Evolutionary conservation across 2,888 invertebrate species (phyloP).

Genomic region (Hololepta plana): DNA sequence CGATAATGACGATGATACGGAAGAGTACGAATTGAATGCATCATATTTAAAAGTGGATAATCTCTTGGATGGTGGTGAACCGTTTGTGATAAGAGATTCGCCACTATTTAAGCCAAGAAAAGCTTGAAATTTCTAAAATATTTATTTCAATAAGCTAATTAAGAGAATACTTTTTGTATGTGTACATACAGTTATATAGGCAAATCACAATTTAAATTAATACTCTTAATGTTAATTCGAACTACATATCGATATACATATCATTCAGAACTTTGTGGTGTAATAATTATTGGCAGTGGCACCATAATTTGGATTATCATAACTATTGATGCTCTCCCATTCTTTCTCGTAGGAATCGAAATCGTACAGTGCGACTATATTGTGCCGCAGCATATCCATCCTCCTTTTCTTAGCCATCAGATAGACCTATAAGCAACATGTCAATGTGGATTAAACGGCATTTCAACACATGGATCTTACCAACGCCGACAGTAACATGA

Average conservation of each 20-base stretch:
- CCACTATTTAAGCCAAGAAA: too few relatives aligned
- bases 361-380: slow-evolving; percentile 47
- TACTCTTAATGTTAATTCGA: not conserved
- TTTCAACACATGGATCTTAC: too few relatives aligned
- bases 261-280: slow-evolving; percentile 5
- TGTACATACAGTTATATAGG: too few relatives aligned
- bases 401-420: slow-evolving; percentile 32
- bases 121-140: too few relatives aligned
- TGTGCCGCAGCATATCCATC: slow-evolving; percentile 38
- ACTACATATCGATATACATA: not conserved
- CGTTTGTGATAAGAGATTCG: too few relatives aligned
- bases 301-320: slow-evolving; percentile 21
- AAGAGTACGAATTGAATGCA: slow-evolving; percentile 3
- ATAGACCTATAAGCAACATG: slow-evolving; percentile 25
- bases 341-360: slow-evolving; percentile 51
- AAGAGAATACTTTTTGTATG: too few relatives aligned
- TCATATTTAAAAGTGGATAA: too few relatives aligned
- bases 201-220: not conserved
- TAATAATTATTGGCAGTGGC: slow-evolving; percentile 12
- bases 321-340: slow-evolving; percentile 41
- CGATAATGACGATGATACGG: slow-evolving; percentile 4
- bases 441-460: too few relatives aligned
- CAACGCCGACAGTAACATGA: slow-evolving; percentile 23
- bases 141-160: slow-evolving; percentile 4
- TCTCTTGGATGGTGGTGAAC: too few relatives aligned